A percentile compares a stretch with the other conserved stretches of the same genome.
Evolutionary conservation across 53 echinoderm and acorn worm genomes (phyloP).

Genomic region (Temnopleurus reevesii): DNA sequence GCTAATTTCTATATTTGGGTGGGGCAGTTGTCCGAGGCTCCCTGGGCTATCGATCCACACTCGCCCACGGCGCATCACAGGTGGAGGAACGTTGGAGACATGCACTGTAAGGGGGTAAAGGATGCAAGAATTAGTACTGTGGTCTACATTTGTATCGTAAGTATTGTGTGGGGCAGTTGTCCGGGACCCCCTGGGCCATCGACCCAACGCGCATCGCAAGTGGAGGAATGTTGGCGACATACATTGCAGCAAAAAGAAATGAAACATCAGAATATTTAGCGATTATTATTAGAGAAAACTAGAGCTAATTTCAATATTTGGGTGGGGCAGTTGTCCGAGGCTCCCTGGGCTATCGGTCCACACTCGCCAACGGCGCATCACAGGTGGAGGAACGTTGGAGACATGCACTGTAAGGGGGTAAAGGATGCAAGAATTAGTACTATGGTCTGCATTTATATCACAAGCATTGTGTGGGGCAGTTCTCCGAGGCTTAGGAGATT

Average conservation of each 20-base stretch:
- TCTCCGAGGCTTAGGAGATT: neutral
- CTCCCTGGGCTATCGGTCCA: slow-evolving; percentile 70
- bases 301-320: too few relatives aligned
- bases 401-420: slow-evolving; percentile 67
- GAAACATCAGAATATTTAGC: too few relatives aligned
- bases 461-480: slow-evolving; percentile 71
- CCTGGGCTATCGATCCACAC: slow-evolving; percentile 72
- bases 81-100: slow-evolving; percentile 79
- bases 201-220: slow-evolving; percentile 72
- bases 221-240: slow-evolving; percentile 79
- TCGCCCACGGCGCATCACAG: slow-evolving; percentile 72
- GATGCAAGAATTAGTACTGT: too few relatives aligned
- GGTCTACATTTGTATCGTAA: too few relatives aligned
- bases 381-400: slow-evolving; percentile 78
- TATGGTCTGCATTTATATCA: too few relatives aligned
- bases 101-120: slow-evolving; percentile 56
- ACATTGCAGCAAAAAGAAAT: slow-evolving; percentile 63
- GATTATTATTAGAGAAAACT: too few relatives aligned
- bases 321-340: slow-evolving; percentile 64
- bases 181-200: slow-evolving; percentile 48
- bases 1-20: too few relatives aligned
- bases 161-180: slow-evolving; percentile 71
- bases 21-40: slow-evolving; percentile 61
- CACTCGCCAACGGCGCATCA: slow-evolving; percentile 80
- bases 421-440: too few relatives aligned